These are phyloP conservation scores for Pangasius sanitwongsei DNA, from an alignment of 2,797 vertebrate genomes.

Conservation along the genomic window DNA sequence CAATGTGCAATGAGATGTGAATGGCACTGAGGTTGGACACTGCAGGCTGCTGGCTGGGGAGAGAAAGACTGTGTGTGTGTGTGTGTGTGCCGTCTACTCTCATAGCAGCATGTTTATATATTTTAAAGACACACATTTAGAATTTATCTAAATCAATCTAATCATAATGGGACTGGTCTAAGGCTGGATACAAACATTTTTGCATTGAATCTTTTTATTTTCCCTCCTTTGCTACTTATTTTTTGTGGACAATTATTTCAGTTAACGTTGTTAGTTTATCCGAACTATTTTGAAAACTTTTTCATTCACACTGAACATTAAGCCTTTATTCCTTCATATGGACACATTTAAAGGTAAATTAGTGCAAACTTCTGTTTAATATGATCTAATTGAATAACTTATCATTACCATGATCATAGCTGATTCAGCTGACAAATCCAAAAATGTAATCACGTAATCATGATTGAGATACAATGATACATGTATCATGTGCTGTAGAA, in stretches of 20 bases:
- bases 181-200: not conserved
- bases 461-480: not conserved
- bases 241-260: not conserved
- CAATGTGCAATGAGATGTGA: slow-evolving; percentile 49
- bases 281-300: not conserved
- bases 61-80: not conserved
- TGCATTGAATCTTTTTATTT: not conserved
- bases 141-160: not conserved
- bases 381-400: not conserved
- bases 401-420: not conserved
- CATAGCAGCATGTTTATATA: not conserved
- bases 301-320: not conserved
- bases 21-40: slow-evolving; percentile 49
- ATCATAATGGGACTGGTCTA: not conserved
- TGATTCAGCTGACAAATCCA: not conserved
- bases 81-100: not conserved
- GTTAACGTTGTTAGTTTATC: not conserved
- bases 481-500: too few relatives aligned
- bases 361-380: not conserved
- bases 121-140: not conserved
- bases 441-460: not conserved
- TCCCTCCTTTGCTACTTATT: not conserved
- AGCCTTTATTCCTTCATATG: not conserved
- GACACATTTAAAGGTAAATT: not conserved
- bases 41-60: slow-evolving; percentile 45